These are phyloP conservation scores for Aradophagus sp. DNA, from an alignment of 1,140 invertebrate species.

Conservation along the genomic window DNA sequence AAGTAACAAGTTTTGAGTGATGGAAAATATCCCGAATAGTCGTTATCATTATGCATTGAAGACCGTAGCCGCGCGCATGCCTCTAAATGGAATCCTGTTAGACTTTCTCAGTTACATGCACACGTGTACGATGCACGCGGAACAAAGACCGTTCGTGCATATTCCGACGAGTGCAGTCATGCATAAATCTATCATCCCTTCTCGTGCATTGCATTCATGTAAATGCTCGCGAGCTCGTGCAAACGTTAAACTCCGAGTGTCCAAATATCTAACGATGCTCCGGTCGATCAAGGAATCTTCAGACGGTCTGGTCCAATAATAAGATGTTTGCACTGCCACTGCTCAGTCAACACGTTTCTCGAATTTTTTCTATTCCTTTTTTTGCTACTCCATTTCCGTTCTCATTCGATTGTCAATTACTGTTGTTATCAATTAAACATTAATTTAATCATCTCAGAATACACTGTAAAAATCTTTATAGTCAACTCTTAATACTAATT, in stretches of 20 bases:
- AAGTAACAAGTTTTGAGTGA: conserved; percentile 12
- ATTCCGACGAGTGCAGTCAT: conserved; percentile 55
- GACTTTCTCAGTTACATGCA: conserved; percentile 51
- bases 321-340: conserved; percentile 1
- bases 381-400: no score
- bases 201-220: conserved; percentile 48
- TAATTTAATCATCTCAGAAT: no score
- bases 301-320: conserved; percentile 5
- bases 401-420: no score
- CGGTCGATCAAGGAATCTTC: conserved; percentile 33
- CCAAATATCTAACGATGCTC: conserved; percentile 30
- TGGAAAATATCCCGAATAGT: conserved; percentile 28
- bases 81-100: conserved; percentile 54
- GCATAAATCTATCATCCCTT: conserved; percentile 55
- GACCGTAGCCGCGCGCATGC: conserved; percentile 48
- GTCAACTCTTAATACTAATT: no score
- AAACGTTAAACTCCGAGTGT: conserved; percentile 32
- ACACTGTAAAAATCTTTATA: no score
- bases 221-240: conserved; percentile 42
- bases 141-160: conserved; percentile 51
- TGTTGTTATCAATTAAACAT: no score
- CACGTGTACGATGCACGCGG: conserved; percentile 43
- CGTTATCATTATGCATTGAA: conserved; percentile 48
- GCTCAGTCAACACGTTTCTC: no score
- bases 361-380: no score